Evolutionary conservation across 2,797 vertebrate genomes (phyloP), one percentile per base, ranked within the genome.

Genomic region (Austrolebias charrua): DNA sequence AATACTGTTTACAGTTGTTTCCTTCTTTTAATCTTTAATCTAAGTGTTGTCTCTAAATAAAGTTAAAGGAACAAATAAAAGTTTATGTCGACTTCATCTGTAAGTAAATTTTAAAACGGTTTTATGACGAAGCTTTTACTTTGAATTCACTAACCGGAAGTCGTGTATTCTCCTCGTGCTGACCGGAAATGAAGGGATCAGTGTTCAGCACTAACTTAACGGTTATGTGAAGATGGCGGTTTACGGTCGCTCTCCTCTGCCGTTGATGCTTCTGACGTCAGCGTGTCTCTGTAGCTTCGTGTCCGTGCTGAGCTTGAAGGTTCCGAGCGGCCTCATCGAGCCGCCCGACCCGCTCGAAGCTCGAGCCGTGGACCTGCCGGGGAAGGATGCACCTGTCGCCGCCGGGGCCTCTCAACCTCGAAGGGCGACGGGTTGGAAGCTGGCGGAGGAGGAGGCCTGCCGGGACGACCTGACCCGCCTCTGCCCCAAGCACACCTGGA

Each of bases 401-500:
- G 78, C 45, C 8, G 84, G 77, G 81, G 91, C 87, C 77, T 86
- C 89, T 19, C 89, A 74, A 85, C 85, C 86, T 75, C 90, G 88
- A 60, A 89, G 89, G 84, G 63, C 83, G 75, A 89, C 90, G 79
- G 92, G 93, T 33, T 96, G 95, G 95, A 95, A 93, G 90, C 94
- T 97, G 86, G 94, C 94, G 45, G 96, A 97, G 70, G 95, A 97
- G 90, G 93, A 94, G 92, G 94, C 92, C 90, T 98, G 96, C 85
- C 87, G 94, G 82, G 95, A 95, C 72, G 96, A 97, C 89, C 90
- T 96, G 90, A 91, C 81, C 86, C 95, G 95, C 43, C 92, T 96
- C 78, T 96, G 96, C 78, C 94, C 96, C 64, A 95, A 94, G 80
- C 94, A 96, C 91, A 95, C 94, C 92, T 98, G 96, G 96, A 93